Evolutionary conservation across 2,888 invertebrate species (phyloP), one percentile per base, ranked within the genome.

Genomic region (Cacoxenus indagator): DNA sequence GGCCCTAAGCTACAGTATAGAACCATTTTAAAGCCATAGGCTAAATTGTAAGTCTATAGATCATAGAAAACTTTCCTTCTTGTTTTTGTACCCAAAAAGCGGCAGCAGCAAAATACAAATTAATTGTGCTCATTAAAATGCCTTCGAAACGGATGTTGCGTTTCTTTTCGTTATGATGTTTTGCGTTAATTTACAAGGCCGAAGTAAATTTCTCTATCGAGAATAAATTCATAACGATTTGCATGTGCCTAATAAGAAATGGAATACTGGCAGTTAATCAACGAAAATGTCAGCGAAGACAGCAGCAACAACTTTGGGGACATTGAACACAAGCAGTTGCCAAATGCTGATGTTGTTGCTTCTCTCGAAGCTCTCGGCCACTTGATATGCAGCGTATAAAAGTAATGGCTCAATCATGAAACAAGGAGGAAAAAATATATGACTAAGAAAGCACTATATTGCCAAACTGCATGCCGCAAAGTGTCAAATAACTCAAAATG

Each of bases 401-500:
- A 31, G 31, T 59, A 59, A 59, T 59, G 59, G 17, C 1, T 31
- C 9, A 59, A 37, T 59, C 29, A 59, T 59, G 19, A 45, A 19
- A 48, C 19, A 26, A 46, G 22, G 11, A 14, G 5, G 19, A 43
- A 62, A 62, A 62, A 62, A 43, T 9, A 43, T 14, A 62, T 0
- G 1, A 8, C 43, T 31, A 62, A 45, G 19, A 37, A 62, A 62
- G 22, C 43, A 29, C 29, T 9, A 62, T 3, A 43, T 6, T 17
- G 14, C 54, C 19, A 22, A 55, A 55, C 9, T 19, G 55, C 14
- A 31, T 17, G 61, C 37, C n/a, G 61, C 37, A 46, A 64, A 29
- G 27, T 64, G 27, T 64, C 84, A 78, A 78, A 84, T 84, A 81
- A 81, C 74, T 83, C 78, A 84, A 83, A 82, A 78, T 77, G 78